phyloP scores from a whole-genome alignment of 2,113 vertebrate genomes.

The Haemorhous mexicanus region DNA sequence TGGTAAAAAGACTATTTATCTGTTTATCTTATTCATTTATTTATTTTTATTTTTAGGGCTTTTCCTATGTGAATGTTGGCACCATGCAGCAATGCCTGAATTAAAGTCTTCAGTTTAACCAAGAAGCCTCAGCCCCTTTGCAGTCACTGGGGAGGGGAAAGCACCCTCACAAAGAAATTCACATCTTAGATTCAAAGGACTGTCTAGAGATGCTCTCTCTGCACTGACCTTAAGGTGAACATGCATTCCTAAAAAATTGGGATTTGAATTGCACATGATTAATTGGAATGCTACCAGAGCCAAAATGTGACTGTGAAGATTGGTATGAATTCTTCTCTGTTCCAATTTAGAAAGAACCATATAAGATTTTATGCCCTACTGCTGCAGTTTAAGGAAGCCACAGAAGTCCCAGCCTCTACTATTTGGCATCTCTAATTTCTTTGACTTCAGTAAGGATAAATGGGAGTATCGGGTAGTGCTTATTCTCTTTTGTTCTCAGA shows the following conservation, averaged over 20 bases:
- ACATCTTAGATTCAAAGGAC: not conserved
- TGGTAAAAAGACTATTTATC: not conserved
- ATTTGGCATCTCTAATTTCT: not conserved
- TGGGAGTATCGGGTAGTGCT: not conserved
- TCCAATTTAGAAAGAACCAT: not conserved
- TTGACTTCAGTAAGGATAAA: not conserved
- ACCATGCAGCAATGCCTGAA: accelerated
- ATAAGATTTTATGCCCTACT: not conserved
- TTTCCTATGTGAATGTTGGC: not conserved
- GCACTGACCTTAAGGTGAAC: not conserved
- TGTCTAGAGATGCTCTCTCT: not conserved
- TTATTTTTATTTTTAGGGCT: not conserved
- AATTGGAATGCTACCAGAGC: not conserved
- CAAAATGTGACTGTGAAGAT: not conserved
- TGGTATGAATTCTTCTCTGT: not conserved
- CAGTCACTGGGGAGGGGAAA: not conserved
- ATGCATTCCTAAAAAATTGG: not conserved
- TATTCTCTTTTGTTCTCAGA: not conserved
- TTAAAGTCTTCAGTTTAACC: not conserved
- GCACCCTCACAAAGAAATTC: not conserved
- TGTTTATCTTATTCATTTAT: not conserved
- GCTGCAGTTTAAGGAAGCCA: not conserved
- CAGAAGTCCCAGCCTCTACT: not conserved
- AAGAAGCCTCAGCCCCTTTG: not conserved
- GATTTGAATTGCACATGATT: not conserved